Conservation (phyloP, 2,797 vertebrate species). For the Carduelis carduelis region DNA sequence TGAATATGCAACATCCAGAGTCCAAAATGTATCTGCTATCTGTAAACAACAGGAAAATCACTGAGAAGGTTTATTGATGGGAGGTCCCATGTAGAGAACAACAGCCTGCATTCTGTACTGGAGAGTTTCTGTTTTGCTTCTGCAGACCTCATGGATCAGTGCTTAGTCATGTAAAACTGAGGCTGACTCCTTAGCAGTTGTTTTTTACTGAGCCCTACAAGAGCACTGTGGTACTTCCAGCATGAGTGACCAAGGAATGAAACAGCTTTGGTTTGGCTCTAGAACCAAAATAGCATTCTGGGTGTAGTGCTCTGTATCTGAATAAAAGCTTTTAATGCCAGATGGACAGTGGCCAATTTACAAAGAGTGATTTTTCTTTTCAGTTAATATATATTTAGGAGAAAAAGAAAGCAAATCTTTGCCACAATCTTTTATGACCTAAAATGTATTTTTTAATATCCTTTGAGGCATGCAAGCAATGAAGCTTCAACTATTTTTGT, state of each 20-base stretch:
- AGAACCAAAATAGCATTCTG: background rate
- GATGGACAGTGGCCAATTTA: background rate
- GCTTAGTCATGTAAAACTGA: background rate
- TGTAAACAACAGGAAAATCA: background rate
- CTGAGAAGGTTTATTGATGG: background rate
- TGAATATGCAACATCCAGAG: background rate
- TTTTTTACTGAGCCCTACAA: background rate
- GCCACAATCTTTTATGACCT: background rate
- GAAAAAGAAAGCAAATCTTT: background rate
- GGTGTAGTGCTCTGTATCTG: background rate
- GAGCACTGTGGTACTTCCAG: background rate
- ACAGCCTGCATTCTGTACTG: background rate
- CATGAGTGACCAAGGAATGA: background rate
- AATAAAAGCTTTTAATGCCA: background rate
- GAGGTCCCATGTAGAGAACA: accelerated
- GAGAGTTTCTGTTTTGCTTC: background rate
- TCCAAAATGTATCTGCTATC: background rate
- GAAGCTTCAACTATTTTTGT: background rate
- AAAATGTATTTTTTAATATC: background rate
- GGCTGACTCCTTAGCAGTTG: background rate
- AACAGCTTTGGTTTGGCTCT: background rate
- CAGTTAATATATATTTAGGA: background rate
- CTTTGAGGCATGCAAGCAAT: background rate
- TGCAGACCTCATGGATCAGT: background rate
- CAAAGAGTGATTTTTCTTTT: background rate